Conservation (phyloP, 2,113 vertebrate species). For the Paracanthobrama guichenoti region DNA sequence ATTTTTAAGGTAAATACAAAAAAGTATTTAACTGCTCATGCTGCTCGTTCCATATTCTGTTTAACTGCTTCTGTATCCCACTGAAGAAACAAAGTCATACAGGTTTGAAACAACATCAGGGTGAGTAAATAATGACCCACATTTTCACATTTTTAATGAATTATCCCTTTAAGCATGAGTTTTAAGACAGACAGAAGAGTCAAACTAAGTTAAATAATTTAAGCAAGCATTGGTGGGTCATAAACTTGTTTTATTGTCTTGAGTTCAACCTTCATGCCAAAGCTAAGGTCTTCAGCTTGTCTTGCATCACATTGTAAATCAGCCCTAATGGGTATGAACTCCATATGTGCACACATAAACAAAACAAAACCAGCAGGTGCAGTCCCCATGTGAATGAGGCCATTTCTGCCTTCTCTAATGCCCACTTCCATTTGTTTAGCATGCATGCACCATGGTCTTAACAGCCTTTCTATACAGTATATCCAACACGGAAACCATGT, state of each 20-base stretch:
- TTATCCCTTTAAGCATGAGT: neutral
- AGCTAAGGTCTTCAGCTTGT: slow-evolving; percentile 13
- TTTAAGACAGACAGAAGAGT: neutral
- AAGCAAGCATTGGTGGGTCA: neutral
- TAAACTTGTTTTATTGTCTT: slow-evolving; percentile 15
- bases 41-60: neutral
- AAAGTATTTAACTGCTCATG: neutral
- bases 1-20: neutral
- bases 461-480: slow-evolving; percentile 38
- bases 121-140: neutral
- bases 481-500: slow-evolving; percentile 29
- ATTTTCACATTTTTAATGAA: neutral
- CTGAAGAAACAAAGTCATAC: neutral
- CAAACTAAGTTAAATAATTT: slow-evolving; percentile 7
- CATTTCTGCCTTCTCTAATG: slow-evolving; percentile 34
- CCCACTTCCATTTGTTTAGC: slow-evolving; percentile 34
- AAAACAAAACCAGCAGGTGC: slow-evolving; percentile 45
- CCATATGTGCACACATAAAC: slow-evolving; percentile 21
- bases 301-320: slow-evolving; percentile 39
- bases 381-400: slow-evolving; percentile 16
- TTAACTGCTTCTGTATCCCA: neutral
- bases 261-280: slow-evolving; percentile 27
- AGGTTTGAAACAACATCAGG: neutral
- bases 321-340: slow-evolving; percentile 13
- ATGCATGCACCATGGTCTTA: slow-evolving; percentile 32